phyloP scores from a whole-genome alignment of 1,140 invertebrate genomes.

The Paraescarpia echinospica region DNA sequence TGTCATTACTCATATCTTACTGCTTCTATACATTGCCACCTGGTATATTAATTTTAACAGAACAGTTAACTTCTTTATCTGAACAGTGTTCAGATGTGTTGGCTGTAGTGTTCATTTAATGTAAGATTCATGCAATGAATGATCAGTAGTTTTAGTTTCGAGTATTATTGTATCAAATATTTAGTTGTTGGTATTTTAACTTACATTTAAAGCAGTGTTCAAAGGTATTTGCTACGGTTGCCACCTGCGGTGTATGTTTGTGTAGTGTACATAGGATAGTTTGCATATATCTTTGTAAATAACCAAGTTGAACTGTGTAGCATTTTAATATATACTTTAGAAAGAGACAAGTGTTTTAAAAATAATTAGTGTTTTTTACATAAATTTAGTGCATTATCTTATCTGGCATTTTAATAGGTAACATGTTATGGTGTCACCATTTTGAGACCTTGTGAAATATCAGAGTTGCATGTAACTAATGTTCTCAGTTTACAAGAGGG shows the following conservation, averaged over 20 bases:
- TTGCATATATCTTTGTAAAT: neutral
- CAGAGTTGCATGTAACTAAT: too few species aligned
- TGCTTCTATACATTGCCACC: neutral
- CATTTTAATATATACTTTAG: constrained; percentile 1
- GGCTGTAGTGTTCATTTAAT: neutral
- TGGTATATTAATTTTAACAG: neutral
- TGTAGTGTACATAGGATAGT: neutral
- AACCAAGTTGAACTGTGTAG: neutral
- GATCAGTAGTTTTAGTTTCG: neutral
- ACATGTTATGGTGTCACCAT: too few species aligned
- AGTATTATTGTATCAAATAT: too few species aligned
- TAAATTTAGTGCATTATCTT: neutral
- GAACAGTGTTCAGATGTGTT: neutral
- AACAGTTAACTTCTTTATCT: neutral
- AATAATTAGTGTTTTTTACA: too few species aligned
- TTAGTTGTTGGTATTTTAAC: neutral
- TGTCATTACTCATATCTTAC: neutral
- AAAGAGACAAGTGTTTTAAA: neutral
- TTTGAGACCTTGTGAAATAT: too few species aligned
- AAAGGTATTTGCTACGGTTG: neutral
- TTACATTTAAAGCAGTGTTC: neutral
- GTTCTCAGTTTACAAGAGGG: too few species aligned
- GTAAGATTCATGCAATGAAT: neutral
- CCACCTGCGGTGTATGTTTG: neutral
- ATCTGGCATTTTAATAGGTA: too few species aligned